Conservation (phyloP, 2,113 vertebrate species). For the Sinocyclocheilus anshuiensis region DNA sequence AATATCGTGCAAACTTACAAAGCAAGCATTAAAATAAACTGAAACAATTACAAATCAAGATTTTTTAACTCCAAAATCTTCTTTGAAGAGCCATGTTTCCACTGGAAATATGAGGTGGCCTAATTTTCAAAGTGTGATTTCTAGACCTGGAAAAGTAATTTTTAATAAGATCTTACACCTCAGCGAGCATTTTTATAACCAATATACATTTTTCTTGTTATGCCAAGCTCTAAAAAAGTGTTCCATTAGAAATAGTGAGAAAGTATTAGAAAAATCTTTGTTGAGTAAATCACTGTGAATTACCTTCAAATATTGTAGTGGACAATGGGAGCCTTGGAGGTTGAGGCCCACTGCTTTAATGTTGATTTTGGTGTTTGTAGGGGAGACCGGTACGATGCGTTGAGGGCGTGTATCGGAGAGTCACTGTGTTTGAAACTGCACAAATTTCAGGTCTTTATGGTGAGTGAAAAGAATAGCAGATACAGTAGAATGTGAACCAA, state of each 20-base stretch:
- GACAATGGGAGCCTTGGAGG: not conserved
- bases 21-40: not conserved
- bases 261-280: too few relatives aligned
- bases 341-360: not conserved
- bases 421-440: constrained; percentile 87
- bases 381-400: constrained; percentile 91
- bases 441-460: constrained; percentile 90
- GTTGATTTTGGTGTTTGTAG: constrained; percentile 61
- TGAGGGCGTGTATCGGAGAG: constrained; percentile 90
- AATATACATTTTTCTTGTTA: not conserved
- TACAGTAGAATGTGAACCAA: not conserved
- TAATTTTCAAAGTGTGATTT: not conserved
- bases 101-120: not conserved
- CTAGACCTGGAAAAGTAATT: not conserved
- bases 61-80: not conserved
- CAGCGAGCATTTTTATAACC: not conserved
- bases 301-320: not conserved
- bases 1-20: not conserved
- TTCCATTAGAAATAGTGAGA: not conserved
- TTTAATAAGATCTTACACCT: not conserved
- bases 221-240: not conserved
- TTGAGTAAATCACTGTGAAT: too few relatives aligned
- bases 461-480: constrained; percentile 68
- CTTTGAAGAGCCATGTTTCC: not conserved
- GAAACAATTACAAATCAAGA: not conserved